Conservation (phyloP, 2,113 vertebrate genomes). For the Chauna torquata region DNA sequence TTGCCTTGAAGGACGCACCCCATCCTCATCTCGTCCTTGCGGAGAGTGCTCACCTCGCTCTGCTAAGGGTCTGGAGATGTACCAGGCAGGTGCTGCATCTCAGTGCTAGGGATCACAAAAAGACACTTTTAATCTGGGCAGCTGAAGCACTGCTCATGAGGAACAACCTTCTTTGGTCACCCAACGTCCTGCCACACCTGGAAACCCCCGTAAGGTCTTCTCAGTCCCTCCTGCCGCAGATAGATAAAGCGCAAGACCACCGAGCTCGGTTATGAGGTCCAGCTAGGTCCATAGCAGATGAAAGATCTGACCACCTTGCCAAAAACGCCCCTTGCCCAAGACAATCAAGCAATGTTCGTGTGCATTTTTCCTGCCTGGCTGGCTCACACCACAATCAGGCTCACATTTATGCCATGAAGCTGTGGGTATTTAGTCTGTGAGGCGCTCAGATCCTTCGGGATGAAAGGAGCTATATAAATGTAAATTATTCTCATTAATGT, state of each 20-base stretch:
- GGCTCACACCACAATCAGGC: background rate
- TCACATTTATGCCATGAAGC: background rate
- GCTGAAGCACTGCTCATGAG: background rate
- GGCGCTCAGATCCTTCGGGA: constrained; percentile 12
- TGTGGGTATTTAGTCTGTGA: background rate
- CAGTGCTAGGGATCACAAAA: background rate
- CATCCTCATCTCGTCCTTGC: background rate
- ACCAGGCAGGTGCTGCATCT: background rate
- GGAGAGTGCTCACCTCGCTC: background rate
- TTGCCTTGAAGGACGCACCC: background rate
- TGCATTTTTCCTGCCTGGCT: background rate
- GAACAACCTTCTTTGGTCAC: background rate
- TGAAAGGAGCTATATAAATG: constrained; percentile 62
- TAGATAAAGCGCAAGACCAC: background rate
- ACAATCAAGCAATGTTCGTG: fast-evolving
- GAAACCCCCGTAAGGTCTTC: background rate
- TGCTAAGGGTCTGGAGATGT: background rate
- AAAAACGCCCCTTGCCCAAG: background rate
- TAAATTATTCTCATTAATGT: constrained; percentile 56
- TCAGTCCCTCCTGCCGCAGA: background rate
- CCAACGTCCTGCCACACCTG: background rate
- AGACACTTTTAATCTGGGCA: background rate
- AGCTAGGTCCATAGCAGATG: background rate
- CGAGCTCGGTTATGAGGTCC: background rate
- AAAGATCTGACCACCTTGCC: background rate